phyloP scores from a whole-genome alignment of 2,797 vertebrate species.

The Carcharodon carcharias region DNA sequence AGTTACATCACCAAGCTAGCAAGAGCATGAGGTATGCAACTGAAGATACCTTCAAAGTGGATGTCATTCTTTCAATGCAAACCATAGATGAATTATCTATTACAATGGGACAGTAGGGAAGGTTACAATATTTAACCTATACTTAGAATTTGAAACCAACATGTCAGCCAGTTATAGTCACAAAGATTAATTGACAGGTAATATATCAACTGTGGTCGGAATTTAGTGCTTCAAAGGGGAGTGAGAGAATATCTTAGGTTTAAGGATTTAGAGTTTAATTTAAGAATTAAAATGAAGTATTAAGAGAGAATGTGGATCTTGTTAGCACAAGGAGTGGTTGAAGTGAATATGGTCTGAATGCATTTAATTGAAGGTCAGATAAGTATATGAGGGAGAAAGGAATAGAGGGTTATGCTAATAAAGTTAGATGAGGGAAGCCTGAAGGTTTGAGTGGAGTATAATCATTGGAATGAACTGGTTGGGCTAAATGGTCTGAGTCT shows the following conservation, averaged over 20 bases:
- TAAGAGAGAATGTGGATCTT: too few species aligned
- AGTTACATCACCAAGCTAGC: background rate
- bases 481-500: too few species aligned
- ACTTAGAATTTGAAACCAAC: background rate
- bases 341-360: too few species aligned
- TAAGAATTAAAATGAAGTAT: too few species aligned
- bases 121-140: background rate
- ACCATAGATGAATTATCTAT: background rate
- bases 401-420: too few species aligned
- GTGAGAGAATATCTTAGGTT: background rate
- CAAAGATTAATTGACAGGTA: background rate
- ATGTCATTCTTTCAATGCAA: background rate
- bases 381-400: too few species aligned
- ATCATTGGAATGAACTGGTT: too few species aligned
- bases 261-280: background rate
- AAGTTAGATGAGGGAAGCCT: too few species aligned
- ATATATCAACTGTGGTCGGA: background rate
- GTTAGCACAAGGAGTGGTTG: too few species aligned
- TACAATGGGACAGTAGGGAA: background rate
- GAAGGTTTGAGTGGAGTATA: too few species aligned
- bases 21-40: background rate
- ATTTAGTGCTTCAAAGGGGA: too few species aligned
- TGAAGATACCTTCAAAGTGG: background rate
- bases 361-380: too few species aligned
- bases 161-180: background rate